Base-by-base conservation (phyloP, 2,888 invertebrate genomes). In the Candidula unifasciata region DNA sequence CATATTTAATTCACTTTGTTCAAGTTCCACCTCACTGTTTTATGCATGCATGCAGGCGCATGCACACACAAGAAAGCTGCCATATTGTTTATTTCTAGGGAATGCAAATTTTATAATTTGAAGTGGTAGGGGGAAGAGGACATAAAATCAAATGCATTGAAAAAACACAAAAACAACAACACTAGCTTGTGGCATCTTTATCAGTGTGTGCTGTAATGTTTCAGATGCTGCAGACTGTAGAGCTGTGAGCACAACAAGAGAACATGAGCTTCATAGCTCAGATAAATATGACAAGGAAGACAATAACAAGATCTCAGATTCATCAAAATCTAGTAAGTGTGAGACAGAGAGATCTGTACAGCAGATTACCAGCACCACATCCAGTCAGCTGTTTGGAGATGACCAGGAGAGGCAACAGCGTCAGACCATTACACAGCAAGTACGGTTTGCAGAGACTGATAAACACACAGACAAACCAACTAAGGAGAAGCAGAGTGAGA, bases 171-270 rank as follows among this genome's bases (percentile, higher is more conserved):
- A n/a, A n/a, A n/a, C n/a, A n/a, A n/a, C n/a, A n/a, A n/a, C n/a
- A n/a, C n/a, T n/a, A n/a, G n/a, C n/a, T n/a, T n/a, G n/a, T n/a
- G n/a, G n/a, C 44, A 10, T 44, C 44, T 44, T 6, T 44, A 73
- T 73, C n/a, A 52, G 27, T 54, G 18, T 54, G 18, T 74, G 30
- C 30, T 54, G n/a, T 54, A 54, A 54, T 21, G 6, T 74, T 74
- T 74, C 74, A 74, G 74, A 74, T 74, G 54, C 27, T 18, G 30
- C 16, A 30, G 74, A 74, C 18, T 54, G 16, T 74, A 35, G 2
- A 13, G 13, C 33, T 54, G 13, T 74, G 18, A 27, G 54, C 3
- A 18, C 30, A 54, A 18, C 74, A 27, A 1, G 21, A n/a, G 44
- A 27, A 24, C n/a, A 21, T 44, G 37, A 54, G 54, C 52, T 21